These are phyloP conservation scores for Drosophila varians DNA, from an alignment of 1,140 invertebrate genomes.

Conservation along the genomic window DNA sequence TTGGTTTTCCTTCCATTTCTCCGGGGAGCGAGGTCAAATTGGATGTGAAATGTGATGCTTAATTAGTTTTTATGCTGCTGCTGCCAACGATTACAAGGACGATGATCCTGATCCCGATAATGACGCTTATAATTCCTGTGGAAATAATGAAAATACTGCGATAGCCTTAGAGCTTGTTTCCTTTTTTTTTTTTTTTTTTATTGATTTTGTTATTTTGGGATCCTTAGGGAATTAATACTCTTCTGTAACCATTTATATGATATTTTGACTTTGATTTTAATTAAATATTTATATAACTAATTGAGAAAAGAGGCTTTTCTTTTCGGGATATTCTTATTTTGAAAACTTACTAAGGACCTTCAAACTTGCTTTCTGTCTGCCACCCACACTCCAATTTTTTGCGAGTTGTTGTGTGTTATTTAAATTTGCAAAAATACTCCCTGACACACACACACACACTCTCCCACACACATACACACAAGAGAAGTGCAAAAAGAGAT, in stretches of 20 bases:
- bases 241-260: too few relatives aligned
- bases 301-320: background rate
- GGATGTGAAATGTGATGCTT: conserved; percentile 79
- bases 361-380: background rate
- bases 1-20: conserved; percentile 18
- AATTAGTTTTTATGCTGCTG: conserved; percentile 69
- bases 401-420: conserved; percentile 18
- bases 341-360: conserved; percentile 6
- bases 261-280: background rate
- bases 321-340: background rate
- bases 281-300: background rate
- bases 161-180: background rate
- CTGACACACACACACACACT: conserved; percentile 31
- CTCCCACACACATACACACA: too few relatives aligned
- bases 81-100: conserved; percentile 11
- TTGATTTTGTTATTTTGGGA: background rate
- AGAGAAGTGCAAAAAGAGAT: conserved; percentile 31
- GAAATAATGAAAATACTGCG: background rate
- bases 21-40: conserved; percentile 51
- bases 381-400: background rate
- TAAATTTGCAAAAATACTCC: conserved; percentile 32
- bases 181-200: conserved; percentile 9
- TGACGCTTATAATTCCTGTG: conserved; percentile 16
- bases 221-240: background rate
- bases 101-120: conserved; percentile 45